Base-by-base conservation (phyloP, 2,888 invertebrate species). In the Yponomeuta cagnagella region DNA sequence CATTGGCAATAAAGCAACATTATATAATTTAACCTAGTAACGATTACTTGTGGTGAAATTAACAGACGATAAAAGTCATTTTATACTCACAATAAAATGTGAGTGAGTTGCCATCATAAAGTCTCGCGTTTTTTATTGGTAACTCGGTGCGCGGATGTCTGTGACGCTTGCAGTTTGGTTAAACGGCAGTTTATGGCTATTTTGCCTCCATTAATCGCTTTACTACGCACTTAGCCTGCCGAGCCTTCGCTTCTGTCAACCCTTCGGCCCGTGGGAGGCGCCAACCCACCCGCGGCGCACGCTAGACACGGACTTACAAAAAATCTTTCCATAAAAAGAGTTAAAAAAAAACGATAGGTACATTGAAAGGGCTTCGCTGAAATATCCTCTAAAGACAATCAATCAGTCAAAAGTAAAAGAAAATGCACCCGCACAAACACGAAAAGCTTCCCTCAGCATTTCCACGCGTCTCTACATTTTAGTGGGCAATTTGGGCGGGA, bases 61-160 rank as follows among this genome's bases (percentile, higher is more conserved):
- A 92, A 92, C 91, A 90, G 91, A 90, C 92, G 87, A 90, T 92
- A 91, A 92, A 92, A 91, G 91, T 92, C 90, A 90, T 89, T 92
- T 92, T 92, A 92, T 91, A 91, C 88, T 90, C 90, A 91, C 91
- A 91, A 91, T 92, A 91, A 92, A 91, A 91, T 89, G 92, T 90
- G 91, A 90, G 88, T 90, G 90, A 91, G 92, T 90, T 90, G 90
- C 90, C 90, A 89, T 91, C 91, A 92, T 91, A 92, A 91, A 92
- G 89, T 90, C 90, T 90, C 90, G 89, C 90, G 89, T 91, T 91
- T 92, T 92, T 92, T 92, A 92, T 91, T 90, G 87, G 88, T 88
- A 88, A 88, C 84, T 86, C 85, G 83, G 81, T 82, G 87, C 70
- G 68, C 48, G 70, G 70, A 86, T 87, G 88, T 87, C 82, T 83